Percentiles rank a stretch among this genome's conserved stretches.
Evolutionary conservation across 2,113 vertebrate genomes (phyloP).

Genomic region (Ancistrus triradiatus): DNA sequence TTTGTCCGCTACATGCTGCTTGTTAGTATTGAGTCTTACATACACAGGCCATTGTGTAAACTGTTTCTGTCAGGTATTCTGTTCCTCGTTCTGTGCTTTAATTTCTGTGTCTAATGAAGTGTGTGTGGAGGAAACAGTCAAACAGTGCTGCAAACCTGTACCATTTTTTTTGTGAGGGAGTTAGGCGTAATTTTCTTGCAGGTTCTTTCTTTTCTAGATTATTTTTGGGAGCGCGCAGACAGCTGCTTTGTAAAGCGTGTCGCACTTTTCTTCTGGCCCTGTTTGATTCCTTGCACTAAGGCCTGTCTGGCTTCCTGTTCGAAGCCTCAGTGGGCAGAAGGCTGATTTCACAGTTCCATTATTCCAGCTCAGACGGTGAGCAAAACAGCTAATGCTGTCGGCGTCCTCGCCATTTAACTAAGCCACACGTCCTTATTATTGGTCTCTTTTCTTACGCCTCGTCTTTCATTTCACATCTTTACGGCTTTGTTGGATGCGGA

Average conservation of each 20-base stretch:
- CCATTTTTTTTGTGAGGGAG: conserved; percentile 38
- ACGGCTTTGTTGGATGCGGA: neutral
- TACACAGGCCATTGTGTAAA: no score
- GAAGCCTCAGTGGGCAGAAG: conserved; percentile 13
- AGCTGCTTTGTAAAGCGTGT: conserved; percentile 24
- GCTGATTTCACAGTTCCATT: conserved; percentile 25
- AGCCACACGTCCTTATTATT: conserved; percentile 1
- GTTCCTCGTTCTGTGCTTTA: conserved; percentile 11
- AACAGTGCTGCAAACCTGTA: conserved; percentile 16
- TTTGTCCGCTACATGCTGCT: neutral
- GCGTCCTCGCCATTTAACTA: conserved; percentile 1
- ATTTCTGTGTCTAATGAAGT: conserved; percentile 48
- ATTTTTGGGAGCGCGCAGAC: conserved; percentile 26
- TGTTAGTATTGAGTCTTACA: neutral
- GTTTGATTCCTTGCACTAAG: conserved; percentile 30
- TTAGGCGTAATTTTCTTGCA: conserved; percentile 45
- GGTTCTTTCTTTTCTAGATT: neutral
- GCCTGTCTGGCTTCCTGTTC: conserved; percentile 41
- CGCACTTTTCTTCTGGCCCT: neutral
- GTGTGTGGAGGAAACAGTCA: conserved; percentile 32
- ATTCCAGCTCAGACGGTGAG: conserved; percentile 28
- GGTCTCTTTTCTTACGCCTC: neutral
- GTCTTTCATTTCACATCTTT: conserved; percentile 24
- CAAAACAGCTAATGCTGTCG: conserved; percentile 25
- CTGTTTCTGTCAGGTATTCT: conserved; percentile 11